Conservation (phyloP, 2,113 vertebrate genomes). For the Xiphophorus couchianus region DNA sequence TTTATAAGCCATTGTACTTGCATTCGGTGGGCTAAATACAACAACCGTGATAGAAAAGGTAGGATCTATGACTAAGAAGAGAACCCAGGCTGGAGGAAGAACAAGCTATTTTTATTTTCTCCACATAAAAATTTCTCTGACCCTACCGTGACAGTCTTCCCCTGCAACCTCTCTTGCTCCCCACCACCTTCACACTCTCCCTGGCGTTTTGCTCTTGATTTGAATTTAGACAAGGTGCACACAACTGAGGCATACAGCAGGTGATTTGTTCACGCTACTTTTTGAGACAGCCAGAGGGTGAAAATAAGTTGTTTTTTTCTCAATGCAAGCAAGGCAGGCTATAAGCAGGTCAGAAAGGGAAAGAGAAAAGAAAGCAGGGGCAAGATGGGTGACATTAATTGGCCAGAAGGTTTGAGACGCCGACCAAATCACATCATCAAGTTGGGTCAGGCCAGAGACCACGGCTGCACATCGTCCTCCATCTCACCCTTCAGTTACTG, state of each 20-base stretch:
- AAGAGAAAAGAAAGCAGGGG: conserved; percentile 21
- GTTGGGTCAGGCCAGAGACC: background rate
- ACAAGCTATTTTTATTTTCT: conserved; percentile 40
- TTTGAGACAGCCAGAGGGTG: conserved; percentile 56
- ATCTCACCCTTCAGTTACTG: background rate
- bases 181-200: conserved; percentile 39
- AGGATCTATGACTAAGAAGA: background rate
- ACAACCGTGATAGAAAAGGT: conserved; percentile 1
- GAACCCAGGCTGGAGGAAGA: conserved; percentile 20
- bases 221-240: conserved; percentile 70
- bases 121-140: conserved; percentile 25
- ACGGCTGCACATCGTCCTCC: background rate
- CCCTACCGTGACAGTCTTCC: background rate
- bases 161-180: conserved; percentile 19
- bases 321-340: conserved; percentile 16
- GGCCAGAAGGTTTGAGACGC: conserved; percentile 6
- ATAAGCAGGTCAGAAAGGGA: conserved; percentile 12
- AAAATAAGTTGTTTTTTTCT: conserved; percentile 10
- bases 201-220: conserved; percentile 64
- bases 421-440: conserved; percentile 1
- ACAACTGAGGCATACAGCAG: conserved; percentile 59
- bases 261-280: conserved; percentile 72
- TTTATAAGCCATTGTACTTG: background rate
- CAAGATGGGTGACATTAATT: conserved; percentile 9
- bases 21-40: background rate